Percentiles rank a stretch among this genome's conserved stretches.
phyloP scores from a whole-genome alignment of 2,113 vertebrate genomes.

The Poecilia latipinna region DNA sequence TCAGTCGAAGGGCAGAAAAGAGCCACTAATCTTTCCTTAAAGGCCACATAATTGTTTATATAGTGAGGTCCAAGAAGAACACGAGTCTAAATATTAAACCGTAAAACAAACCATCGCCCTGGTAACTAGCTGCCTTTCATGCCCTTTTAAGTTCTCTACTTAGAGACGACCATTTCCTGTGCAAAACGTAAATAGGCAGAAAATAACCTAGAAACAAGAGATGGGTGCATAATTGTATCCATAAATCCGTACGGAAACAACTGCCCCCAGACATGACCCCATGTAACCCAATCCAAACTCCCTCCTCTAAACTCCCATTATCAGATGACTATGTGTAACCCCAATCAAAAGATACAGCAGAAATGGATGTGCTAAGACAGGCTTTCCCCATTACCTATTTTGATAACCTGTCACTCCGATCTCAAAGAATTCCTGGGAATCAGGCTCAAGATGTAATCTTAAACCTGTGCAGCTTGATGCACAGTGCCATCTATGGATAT shows the following conservation, averaged over 20 bases:
- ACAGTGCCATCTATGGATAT: slow-evolving; percentile 81
- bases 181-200: neutral
- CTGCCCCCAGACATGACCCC: slow-evolving; percentile 50
- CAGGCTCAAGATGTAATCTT: slow-evolving; percentile 29
- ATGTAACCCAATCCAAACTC: slow-evolving; percentile 53
- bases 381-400: slow-evolving; percentile 52
- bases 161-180: slow-evolving; percentile 18
- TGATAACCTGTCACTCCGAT: slow-evolving; percentile 32
- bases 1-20: slow-evolving; percentile 23
- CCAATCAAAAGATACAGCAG: slow-evolving; percentile 63
- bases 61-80: slow-evolving; percentile 40
- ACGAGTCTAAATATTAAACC: slow-evolving; percentile 59
- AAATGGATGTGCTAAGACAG: slow-evolving; percentile 46
- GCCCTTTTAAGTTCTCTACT: slow-evolving; percentile 25
- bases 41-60: slow-evolving; percentile 50
- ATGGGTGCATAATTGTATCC: slow-evolving; percentile 7
- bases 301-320: slow-evolving; percentile 49
- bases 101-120: slow-evolving; percentile 46
- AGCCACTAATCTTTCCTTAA: slow-evolving; percentile 22
- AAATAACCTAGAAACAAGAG: slow-evolving; percentile 31
- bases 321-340: slow-evolving; percentile 59
- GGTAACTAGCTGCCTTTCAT: slow-evolving; percentile 17
- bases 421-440: slow-evolving; percentile 22
- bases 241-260: slow-evolving; percentile 35
- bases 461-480: slow-evolving; percentile 60